Evolutionary conservation across 1,140 invertebrate genomes (phyloP), one percentile per base, ranked within the genome.

Genomic region (Brachystomella parvula): DNA sequence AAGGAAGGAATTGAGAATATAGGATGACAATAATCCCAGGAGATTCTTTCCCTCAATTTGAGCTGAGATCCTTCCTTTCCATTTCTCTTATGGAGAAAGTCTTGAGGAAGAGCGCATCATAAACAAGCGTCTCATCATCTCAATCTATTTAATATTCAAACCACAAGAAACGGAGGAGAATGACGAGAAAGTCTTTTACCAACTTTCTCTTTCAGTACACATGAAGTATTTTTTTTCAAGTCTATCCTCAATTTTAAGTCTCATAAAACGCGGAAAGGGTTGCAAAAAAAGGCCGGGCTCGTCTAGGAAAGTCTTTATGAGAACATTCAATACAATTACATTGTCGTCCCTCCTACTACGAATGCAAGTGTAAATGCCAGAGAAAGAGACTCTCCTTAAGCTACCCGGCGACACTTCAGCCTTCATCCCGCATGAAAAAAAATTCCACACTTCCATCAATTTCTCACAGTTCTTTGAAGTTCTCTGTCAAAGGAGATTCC

Each of bases 11-110:
- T 53, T 53, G 49, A 53, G 49, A 53, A 53, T n/a, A n/a, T 53
- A 53, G 49, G 49, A 53, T 53, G 49, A 53, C 49, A 53, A 53
- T 53, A 53, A 53, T 53, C 49, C 49, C 49, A 6, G 49, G 49
- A 53, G 49, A 53, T 53, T 24, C 49, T 53, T 53, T 53, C 24
- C 49, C 24, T 53, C 49, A 53, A 53, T 53, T 53, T 53, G n/a
- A 53, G 3, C 49, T 24, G 49, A 24, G 24, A 17, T 19, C 19
- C 35, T 39, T 39, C 19, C 6, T 39, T 6, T 39, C 35, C 19
- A 19, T 39, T 6, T 19, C 35, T 9, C 35, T 6, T 39, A 39
- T 6, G 35, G 35, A 39, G 39, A 9, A n/a, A n/a, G n/a, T 44
- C 39, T n/a, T 44, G 39, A n/a, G 39, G n/a, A 44, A n/a, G 39